These are phyloP conservation scores for Schizopygopsis malacanthus DNA, from an alignment of 2,797 vertebrate species.

Conservation along the genomic window DNA sequence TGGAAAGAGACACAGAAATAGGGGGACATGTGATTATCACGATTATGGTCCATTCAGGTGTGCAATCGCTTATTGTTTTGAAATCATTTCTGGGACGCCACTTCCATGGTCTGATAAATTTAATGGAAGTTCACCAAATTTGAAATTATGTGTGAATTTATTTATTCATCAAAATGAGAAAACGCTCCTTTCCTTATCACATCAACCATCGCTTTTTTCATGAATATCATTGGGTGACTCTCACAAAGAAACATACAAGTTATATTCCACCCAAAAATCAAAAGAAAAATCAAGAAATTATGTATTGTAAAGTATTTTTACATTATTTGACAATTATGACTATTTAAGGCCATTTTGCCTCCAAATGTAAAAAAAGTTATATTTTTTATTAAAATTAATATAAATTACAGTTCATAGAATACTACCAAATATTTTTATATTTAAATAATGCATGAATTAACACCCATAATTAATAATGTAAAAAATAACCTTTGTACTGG, in stretches of 20 bases:
- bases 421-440: too few relatives aligned
- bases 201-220: not conserved
- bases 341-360: not conserved
- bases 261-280: not conserved
- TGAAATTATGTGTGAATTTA: constrained; percentile 3
- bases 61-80: not conserved
- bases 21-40: not conserved
- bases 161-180: constrained; percentile 3
- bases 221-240: not conserved
- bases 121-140: not conserved
- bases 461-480: not conserved
- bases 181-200: not conserved
- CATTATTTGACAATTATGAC: not conserved
- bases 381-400: not conserved
- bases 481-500: too few relatives aligned
- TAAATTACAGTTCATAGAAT: not conserved
- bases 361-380: not conserved
- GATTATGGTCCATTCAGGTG: constrained; percentile 15
- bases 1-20: not conserved
- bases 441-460: not conserved
- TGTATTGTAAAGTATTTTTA: not conserved
- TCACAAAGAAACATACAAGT: not conserved
- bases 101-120: constrained; percentile 10
- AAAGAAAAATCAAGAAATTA: not conserved
- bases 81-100: constrained; percentile 20